Conservation (phyloP, 2,113 vertebrate species). For the Drymodes brunneopygia region DNA sequence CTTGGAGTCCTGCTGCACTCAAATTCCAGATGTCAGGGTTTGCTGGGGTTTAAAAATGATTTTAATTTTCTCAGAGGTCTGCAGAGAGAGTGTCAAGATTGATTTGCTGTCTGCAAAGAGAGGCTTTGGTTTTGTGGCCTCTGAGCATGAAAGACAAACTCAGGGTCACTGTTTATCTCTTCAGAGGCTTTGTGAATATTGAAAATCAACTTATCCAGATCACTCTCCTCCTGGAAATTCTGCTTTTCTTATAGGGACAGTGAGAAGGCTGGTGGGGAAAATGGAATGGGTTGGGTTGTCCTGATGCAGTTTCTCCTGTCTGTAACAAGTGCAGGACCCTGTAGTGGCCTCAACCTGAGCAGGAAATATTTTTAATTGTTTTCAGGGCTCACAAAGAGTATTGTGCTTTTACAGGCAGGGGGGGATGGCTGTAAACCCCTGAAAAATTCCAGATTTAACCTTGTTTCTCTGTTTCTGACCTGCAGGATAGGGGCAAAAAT, state of each 20-base stretch:
- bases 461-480: neutral
- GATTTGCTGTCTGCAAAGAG: neutral
- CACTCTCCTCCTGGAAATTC: neutral
- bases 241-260: neutral
- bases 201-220: neutral
- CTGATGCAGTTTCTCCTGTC: neutral
- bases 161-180: neutral
- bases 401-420: neutral
- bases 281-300: neutral
- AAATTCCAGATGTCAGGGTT: constrained; percentile 15
- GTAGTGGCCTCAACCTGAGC: neutral
- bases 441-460: neutral
- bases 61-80: constrained; percentile 24
- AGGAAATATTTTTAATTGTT: neutral
- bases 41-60: constrained; percentile 19
- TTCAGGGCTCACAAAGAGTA: neutral
- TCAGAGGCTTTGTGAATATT: neutral
- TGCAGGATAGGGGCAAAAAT: neutral
- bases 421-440: no score
- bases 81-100: neutral
- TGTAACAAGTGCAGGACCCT: neutral
- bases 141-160: neutral
- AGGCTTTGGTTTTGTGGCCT: neutral
- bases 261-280: neutral
- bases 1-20: neutral